Conservation (phyloP, 2,888 invertebrate species). For the Leptopilina drosophilae region DNA sequence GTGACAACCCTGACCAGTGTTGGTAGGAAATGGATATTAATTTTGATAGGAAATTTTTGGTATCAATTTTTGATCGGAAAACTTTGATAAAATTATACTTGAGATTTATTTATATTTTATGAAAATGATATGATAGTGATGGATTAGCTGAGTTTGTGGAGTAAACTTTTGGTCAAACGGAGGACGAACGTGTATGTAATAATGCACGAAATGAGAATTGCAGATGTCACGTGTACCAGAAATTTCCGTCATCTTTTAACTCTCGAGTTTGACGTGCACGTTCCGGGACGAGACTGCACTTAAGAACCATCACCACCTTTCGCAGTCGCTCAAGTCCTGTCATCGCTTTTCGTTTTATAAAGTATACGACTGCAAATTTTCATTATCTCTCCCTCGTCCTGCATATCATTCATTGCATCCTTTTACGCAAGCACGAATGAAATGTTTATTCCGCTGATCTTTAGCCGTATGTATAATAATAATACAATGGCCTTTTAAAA, state of each 20-base stretch:
- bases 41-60: too few relatives aligned
- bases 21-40: too few relatives aligned
- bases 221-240: constrained; percentile 6
- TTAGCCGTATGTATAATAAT: neutral
- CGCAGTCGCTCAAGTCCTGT: constrained; percentile 43
- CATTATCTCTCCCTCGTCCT: constrained; percentile 37
- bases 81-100: too few relatives aligned
- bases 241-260: constrained; percentile 6
- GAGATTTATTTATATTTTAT: too few relatives aligned
- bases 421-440: neutral
- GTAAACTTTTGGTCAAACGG: too few relatives aligned
- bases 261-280: constrained; percentile 12
- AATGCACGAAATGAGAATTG: neutral
- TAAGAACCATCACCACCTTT: constrained; percentile 26
- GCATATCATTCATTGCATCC: neutral
- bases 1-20: too few relatives aligned
- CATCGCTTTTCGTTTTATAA: constrained; percentile 26
- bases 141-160: too few relatives aligned
- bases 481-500: too few relatives aligned
- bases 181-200: neutral
- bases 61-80: too few relatives aligned
- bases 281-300: constrained; percentile 11
- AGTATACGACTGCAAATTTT: constrained; percentile 49
- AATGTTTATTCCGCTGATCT: constrained; percentile 8
- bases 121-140: too few relatives aligned